Base-by-base conservation (phyloP, 2,797 vertebrate genomes). In the Enteromius mattozi region DNA sequence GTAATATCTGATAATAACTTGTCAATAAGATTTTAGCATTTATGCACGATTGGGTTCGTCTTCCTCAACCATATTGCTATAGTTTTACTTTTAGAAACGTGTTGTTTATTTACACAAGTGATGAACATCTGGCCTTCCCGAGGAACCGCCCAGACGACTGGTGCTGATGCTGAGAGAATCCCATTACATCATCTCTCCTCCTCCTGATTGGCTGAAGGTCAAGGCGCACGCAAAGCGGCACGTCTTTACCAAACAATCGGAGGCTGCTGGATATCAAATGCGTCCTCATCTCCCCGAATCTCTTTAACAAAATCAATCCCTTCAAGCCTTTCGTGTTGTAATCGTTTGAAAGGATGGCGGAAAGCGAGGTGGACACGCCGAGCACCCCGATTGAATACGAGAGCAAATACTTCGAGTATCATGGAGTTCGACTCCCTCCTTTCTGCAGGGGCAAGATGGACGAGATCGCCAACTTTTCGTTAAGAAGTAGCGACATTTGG, bases 391-490 rank as follows among this genome's bases (percentile, higher is more conserved):
- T 97, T 37, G 98, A 99, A 94, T 99, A 98, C 90, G 98, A 99
- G 92, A 99, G 97, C 96, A 98, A 97, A 93, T 99, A 99, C 92
- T 99, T 98, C 90, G 98, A 99, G 92, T 97, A 97, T 93, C 96
- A 98, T 89, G 97, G 98, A 89, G 96, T 99, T 90, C 96, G 98
- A 90, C 96, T 99, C 88, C 98, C 98, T 91, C 98, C 98, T 91
- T 99, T 99, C 94, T 99, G 98, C 95, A 95, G 97, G 82, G 98
- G 98, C 85, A 98, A 97, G 95, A 99, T 99, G 98, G 98, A 98
- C 93, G 98, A 99, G 89, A 98, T 99, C 89, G 93, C 96, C 84
- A 95, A 96, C 94, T 98, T 98, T 95, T 97, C 97, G 63, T 96
- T 98, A 88, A 94, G 98, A 92, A 95, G 96, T 87, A 98, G 96